Conservation (phyloP, 2,113 vertebrate species). For the Pantherophis guttatus region DNA sequence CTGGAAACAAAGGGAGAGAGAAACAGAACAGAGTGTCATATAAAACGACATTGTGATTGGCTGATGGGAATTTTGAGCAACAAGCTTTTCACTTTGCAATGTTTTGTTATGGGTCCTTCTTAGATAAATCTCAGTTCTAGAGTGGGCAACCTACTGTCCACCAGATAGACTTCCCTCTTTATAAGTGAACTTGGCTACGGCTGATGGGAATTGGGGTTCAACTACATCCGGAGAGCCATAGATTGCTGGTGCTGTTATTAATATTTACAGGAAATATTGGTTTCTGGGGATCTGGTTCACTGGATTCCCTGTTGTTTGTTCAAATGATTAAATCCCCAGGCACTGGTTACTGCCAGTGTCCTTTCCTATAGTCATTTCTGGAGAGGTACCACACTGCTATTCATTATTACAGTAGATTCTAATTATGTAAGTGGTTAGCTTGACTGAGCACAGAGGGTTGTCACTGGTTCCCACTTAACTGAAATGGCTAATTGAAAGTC, state of each 20-base stretch:
- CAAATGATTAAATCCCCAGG: not conserved
- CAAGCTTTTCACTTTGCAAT: not conserved
- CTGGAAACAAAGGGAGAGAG: not conserved
- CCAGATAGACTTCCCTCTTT: not conserved
- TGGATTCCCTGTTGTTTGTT: conserved; percentile 14
- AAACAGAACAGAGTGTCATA: not conserved
- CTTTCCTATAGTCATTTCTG: conserved; percentile 22
- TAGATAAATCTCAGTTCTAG: conserved; percentile 31
- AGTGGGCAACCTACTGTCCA: not conserved
- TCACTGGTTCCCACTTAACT: conserved; percentile 11
- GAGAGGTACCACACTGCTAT: conserved; percentile 33
- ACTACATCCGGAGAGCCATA: not conserved
- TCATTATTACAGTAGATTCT: conserved; percentile 36
- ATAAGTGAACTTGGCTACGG: not conserved
- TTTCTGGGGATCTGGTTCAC: not conserved
- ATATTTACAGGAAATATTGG: not conserved
- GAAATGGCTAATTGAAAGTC: conserved; percentile 30
- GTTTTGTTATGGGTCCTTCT: not conserved
- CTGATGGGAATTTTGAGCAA: not conserved
- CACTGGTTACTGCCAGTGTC: not conserved
- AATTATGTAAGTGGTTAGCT: conserved; percentile 30
- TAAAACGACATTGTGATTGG: not conserved
- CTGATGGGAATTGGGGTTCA: not conserved
- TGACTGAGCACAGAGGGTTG: not conserved
- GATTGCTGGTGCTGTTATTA: not conserved